These are phyloP conservation scores for Etia nguti DNA, from an alignment of 2,113 vertebrate genomes.

Conservation along the genomic window DNA sequence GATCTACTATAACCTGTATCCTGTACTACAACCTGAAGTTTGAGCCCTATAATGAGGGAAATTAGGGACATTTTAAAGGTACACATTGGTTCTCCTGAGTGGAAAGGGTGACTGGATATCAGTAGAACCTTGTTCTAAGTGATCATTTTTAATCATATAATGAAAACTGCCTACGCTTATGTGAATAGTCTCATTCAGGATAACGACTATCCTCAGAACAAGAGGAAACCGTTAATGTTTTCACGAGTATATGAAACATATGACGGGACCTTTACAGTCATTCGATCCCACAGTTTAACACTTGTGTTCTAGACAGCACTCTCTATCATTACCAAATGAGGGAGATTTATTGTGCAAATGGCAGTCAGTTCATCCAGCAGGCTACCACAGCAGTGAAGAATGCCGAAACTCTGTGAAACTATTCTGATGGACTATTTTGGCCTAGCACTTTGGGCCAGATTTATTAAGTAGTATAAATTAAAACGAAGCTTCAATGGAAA, in stretches of 20 bases:
- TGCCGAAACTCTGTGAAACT: background rate
- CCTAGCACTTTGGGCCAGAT: background rate
- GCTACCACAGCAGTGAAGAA: background rate
- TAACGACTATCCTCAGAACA: background rate
- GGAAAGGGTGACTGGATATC: background rate
- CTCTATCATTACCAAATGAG: background rate
- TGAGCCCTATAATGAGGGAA: background rate
- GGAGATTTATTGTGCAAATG: background rate
- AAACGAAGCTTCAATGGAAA: background rate
- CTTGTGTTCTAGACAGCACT: background rate
- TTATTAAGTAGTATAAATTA: background rate
- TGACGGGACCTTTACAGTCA: background rate
- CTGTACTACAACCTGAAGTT: background rate
- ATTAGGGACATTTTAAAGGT: background rate
- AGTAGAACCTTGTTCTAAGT: background rate
- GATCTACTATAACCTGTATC: background rate
- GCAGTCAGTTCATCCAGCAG: background rate
- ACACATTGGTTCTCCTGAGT: background rate
- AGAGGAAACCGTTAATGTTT: background rate
- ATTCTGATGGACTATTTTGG: background rate
- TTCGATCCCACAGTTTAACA: background rate
- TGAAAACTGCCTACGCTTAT: background rate
- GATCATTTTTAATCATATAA: background rate
- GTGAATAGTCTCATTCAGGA: background rate
- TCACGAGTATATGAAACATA: background rate